Evolutionary conservation across 2,797 vertebrate species (phyloP).

Genomic region (Halcyon chelicuti): DNA sequence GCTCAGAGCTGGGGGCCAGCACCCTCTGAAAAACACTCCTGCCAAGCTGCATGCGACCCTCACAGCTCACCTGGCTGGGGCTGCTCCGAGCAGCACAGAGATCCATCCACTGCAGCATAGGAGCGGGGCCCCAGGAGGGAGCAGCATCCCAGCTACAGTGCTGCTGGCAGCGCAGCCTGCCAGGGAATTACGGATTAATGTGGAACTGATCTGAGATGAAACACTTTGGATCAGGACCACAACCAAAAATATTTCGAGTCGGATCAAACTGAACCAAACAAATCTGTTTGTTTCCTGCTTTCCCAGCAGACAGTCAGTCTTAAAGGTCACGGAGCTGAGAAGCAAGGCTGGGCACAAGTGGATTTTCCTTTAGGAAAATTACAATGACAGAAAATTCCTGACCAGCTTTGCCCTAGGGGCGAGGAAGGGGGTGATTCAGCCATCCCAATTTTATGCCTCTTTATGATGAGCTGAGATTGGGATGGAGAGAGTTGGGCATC

Average conservation of each 20-base stretch:
- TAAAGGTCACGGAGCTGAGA: conserved; percentile 62
- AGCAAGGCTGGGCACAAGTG: background rate
- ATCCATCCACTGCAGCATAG: background rate
- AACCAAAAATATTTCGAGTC: conserved; percentile 34
- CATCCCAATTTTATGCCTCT: background rate
- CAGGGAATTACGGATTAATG: conserved; percentile 53
- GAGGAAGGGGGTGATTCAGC: background rate
- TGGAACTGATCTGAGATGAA: conserved; percentile 64
- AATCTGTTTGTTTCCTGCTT: conserved; percentile 67
- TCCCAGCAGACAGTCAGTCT: conserved; percentile 51
- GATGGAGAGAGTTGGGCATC: background rate
- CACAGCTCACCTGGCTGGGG: background rate
- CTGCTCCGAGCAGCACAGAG: background rate
- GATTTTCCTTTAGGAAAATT: conserved; percentile 52
- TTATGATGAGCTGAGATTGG: background rate
- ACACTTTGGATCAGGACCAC: conserved; percentile 42
- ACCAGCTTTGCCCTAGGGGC: background rate
- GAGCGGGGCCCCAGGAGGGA: background rate
- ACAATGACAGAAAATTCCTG: conserved; percentile 16
- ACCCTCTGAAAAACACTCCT: background rate
- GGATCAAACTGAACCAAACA: conserved; percentile 59
- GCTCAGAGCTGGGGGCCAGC: accelerated
- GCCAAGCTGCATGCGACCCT: accelerated
- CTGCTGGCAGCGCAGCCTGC: background rate
- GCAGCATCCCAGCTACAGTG: background rate